Conservation (phyloP, 2,113 vertebrate genomes). For the Cavia porcellus region DNA sequence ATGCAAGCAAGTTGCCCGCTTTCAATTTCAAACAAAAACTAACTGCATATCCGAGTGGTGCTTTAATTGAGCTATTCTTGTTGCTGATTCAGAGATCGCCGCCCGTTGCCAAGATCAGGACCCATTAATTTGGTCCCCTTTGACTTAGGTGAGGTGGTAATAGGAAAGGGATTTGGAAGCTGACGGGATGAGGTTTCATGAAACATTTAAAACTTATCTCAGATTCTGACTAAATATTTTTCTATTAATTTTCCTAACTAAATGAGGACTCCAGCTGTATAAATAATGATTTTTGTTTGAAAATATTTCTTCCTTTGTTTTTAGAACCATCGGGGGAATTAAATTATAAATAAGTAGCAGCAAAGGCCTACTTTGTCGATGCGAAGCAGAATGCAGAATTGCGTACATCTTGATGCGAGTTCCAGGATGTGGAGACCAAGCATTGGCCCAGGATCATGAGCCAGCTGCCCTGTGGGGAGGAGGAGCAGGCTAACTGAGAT, state of each 20-base stretch:
- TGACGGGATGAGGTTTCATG: slow-evolving; percentile 9
- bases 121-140: not conserved
- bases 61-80: slow-evolving; percentile 64
- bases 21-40: slow-evolving; percentile 73
- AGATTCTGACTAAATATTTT: slow-evolving; percentile 70
- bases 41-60: slow-evolving; percentile 36
- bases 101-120: not conserved
- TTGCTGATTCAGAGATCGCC: slow-evolving; percentile 42
- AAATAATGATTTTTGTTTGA: slow-evolving; percentile 83
- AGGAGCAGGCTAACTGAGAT: not conserved
- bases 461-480: not conserved
- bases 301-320: slow-evolving; percentile 81
- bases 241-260: slow-evolving; percentile 76
- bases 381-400: slow-evolving; percentile 19
- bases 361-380: slow-evolving; percentile 28
- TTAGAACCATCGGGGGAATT: slow-evolving; percentile 76
- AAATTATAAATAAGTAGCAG: slow-evolving; percentile 78
- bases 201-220: slow-evolving; percentile 64
- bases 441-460: not conserved
- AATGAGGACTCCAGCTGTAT: slow-evolving; percentile 81
- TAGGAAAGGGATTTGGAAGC: not conserved
- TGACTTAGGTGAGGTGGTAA: not conserved
- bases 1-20: slow-evolving; percentile 48
- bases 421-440: not conserved
- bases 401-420: not conserved